Conservation (phyloP, 2,797 vertebrate species). For the Cygnus olor region DNA sequence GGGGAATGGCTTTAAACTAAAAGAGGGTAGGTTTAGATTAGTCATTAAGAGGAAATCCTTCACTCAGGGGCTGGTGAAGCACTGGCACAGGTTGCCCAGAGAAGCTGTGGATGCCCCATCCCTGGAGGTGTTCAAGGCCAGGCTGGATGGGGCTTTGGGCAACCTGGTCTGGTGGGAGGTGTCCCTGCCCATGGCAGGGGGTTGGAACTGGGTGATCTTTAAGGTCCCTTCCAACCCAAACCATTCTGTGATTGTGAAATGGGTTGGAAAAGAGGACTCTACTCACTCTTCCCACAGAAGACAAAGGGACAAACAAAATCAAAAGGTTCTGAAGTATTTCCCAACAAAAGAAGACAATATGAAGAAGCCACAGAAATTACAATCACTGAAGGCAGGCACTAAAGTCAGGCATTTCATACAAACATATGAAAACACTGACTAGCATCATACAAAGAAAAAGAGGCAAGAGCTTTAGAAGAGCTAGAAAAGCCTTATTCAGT, state of each 20-base stretch:
- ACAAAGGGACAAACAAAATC: neutral
- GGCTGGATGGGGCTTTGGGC: too few relatives aligned
- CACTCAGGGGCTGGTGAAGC: too few relatives aligned
- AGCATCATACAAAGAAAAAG: neutral
- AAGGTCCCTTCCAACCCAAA: too few relatives aligned
- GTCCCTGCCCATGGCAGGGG: too few relatives aligned
- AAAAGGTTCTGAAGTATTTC: neutral
- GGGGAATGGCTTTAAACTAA: too few relatives aligned
- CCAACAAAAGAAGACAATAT: neutral
- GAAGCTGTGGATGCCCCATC: too few relatives aligned
- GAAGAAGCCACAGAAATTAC: neutral
- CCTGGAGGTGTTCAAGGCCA: too few relatives aligned
- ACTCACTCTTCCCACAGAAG: neutral
- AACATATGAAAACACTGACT: neutral
- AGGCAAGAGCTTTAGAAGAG: neutral
- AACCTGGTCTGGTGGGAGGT: too few relatives aligned
- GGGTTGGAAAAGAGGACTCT: neutral
- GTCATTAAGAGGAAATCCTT: too few relatives aligned
- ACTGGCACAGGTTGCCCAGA: too few relatives aligned
- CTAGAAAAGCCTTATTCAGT: neutral
- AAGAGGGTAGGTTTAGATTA: too few relatives aligned
- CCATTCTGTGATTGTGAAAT: neutral
- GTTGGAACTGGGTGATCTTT: too few relatives aligned
- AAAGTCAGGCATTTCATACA: neutral
- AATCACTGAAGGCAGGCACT: neutral